phyloP scores from a whole-genome alignment of 2,113 vertebrate species.

The Tyrannus savana region DNA sequence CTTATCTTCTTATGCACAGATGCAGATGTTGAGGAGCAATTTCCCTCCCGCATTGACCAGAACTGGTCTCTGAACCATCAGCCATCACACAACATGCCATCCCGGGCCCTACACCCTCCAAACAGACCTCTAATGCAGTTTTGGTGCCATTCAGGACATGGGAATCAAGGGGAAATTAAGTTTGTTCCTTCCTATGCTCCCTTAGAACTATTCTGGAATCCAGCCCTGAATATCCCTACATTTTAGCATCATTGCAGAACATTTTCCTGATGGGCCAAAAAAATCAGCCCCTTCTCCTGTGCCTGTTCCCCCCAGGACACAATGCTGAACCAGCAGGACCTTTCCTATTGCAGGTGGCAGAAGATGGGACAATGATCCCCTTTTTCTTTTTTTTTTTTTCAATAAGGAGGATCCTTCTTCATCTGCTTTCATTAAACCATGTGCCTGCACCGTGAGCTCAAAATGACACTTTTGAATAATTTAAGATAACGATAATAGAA shows the following conservation, averaged over 20 bases:
- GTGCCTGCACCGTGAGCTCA: not conserved
- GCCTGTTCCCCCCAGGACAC: accelerated
- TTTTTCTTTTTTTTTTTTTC: not conserved
- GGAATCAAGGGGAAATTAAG: not conserved
- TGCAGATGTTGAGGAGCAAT: not conserved
- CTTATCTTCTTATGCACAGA: not conserved
- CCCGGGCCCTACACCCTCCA: accelerated
- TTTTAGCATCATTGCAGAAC: not conserved
- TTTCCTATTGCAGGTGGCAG: not conserved
- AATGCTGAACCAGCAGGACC: not conserved
- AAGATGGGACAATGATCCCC: not conserved
- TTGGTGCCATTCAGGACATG: not conserved
- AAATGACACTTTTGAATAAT: conserved; percentile 64
- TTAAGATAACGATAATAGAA: conserved; percentile 64
- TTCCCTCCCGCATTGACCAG: not conserved
- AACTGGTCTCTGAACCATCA: not conserved
- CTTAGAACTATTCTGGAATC: not conserved
- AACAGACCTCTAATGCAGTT: accelerated
- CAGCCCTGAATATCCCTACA: not conserved
- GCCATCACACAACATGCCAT: accelerated
- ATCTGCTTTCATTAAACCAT: conserved; percentile 19
- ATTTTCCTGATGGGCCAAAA: not conserved
- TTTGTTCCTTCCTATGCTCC: not conserved
- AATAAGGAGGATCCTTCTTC: not conserved
- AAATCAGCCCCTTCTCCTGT: accelerated